phyloP scores from a whole-genome alignment of 2,888 invertebrate species.

The Cistogaster globosa region DNA sequence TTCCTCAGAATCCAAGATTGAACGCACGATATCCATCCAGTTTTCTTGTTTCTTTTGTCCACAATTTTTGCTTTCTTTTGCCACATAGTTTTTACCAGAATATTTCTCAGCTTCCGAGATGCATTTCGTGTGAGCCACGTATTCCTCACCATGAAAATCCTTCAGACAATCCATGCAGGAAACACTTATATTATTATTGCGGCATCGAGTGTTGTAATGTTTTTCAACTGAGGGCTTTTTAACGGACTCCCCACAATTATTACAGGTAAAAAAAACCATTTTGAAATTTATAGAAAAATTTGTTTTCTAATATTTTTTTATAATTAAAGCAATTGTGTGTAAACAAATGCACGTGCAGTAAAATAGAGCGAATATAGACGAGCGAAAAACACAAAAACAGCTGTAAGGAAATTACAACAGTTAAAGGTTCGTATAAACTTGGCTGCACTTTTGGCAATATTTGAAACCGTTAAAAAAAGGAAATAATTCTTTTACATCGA shows the following conservation, averaged over 20 bases:
- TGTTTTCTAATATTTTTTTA: background rate
- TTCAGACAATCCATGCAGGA: conserved; percentile 97
- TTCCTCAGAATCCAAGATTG: conserved; percentile 78
- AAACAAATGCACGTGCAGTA: conserved; percentile 71
- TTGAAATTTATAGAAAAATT: background rate
- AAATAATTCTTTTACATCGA: background rate
- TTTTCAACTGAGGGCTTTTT: conserved; percentile 96
- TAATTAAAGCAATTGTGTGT: conserved; percentile 13
- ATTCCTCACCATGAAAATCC: conserved; percentile 92
- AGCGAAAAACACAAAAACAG: too few relatives aligned
- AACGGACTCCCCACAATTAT: conserved; percentile 94
- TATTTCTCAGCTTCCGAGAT: conserved; percentile 94
- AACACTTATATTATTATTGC: conserved; percentile 86
- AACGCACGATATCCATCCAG: conserved; percentile 85
- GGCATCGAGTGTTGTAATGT: conserved; percentile 90
- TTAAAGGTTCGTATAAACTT: background rate
- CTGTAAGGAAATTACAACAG: background rate
- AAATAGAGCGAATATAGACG: background rate
- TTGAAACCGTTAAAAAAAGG: background rate
- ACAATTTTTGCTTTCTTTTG: conserved; percentile 89
- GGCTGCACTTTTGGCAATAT: conserved; percentile 32
- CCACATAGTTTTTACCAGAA: conserved; percentile 90
- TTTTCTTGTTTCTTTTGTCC: conserved; percentile 93
- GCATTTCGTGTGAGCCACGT: conserved; percentile 91
- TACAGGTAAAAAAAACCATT: conserved; percentile 98